Conservation (phyloP, 2,888 invertebrate genomes). For the Diaperis boleti region DNA sequence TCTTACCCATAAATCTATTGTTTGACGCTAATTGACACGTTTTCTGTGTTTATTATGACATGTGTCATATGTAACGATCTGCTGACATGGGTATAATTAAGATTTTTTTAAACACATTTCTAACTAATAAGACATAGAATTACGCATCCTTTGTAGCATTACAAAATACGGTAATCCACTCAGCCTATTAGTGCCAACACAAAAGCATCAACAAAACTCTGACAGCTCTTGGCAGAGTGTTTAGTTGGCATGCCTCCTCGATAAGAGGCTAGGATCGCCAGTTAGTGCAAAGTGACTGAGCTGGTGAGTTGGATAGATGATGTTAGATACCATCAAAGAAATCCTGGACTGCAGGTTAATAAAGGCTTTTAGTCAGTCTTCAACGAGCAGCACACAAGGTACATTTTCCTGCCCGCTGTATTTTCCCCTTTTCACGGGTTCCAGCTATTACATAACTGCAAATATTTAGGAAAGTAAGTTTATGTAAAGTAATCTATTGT, state of each 20-base stretch:
- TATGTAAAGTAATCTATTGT: too few relatives aligned
- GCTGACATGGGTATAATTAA: too few relatives aligned
- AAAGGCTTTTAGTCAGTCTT: conserved; percentile 42
- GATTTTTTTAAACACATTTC: too few relatives aligned
- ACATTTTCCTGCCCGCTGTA: not conserved
- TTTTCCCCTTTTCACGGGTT: not conserved
- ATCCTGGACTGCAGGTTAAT: conserved; percentile 60
- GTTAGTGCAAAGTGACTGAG: conserved; percentile 43
- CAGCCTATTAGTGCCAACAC: not conserved
- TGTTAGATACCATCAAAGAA: conserved; percentile 63
- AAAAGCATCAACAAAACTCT: conserved; percentile 25
- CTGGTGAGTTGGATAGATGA: conserved; percentile 54
- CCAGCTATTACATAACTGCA: conserved; percentile 6
- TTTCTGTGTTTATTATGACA: too few relatives aligned
- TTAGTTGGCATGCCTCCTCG: conserved; percentile 32
- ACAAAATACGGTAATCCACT: too few relatives aligned
- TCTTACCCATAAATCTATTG: too few relatives aligned
- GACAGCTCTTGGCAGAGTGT: conserved; percentile 20
- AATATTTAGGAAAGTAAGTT: conserved; percentile 16
- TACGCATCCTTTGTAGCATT: not conserved
- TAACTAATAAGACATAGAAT: not conserved
- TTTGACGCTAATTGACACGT: too few relatives aligned
- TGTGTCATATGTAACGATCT: too few relatives aligned
- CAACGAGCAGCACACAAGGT: conserved; percentile 21
- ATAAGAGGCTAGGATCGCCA: conserved; percentile 13